Conservation (phyloP, 2,797 vertebrate species). For the Threskiornis aethiopicus region DNA sequence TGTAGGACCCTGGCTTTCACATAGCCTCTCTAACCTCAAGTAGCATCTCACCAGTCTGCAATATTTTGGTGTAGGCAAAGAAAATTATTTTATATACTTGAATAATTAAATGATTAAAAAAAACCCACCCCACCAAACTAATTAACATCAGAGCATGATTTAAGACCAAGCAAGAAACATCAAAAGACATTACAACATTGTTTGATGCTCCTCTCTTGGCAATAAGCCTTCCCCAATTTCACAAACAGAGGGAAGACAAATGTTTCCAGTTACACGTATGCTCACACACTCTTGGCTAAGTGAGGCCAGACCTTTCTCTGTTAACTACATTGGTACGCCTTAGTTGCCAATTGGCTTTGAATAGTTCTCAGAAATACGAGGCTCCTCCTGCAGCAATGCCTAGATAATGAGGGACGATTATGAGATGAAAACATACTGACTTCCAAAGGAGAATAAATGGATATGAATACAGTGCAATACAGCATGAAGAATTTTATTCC, state of each 20-base stretch:
- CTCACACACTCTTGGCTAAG: background rate
- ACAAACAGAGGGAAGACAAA: slow-evolving; percentile 48
- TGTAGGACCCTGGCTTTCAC: background rate
- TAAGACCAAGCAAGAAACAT: slow-evolving; percentile 56
- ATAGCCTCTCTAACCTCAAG: background rate
- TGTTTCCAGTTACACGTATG: slow-evolving; percentile 46
- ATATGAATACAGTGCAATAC: background rate
- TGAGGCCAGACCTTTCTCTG: background rate
- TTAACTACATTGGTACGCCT: background rate
- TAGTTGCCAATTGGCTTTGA: background rate
- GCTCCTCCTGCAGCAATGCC: background rate
- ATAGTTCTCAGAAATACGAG: background rate
- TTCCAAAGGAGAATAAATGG: background rate
- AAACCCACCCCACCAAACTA: background rate
- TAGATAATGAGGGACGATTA: background rate
- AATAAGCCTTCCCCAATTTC: slow-evolving; percentile 23
- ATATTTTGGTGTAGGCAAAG: slow-evolving; percentile 15
- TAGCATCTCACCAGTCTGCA: background rate
- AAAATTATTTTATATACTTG: background rate
- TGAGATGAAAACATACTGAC: background rate
- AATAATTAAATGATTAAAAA: slow-evolving; percentile 32
- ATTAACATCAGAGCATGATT: slow-evolving; percentile 57
- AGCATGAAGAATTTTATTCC: background rate
- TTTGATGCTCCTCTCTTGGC: slow-evolving; percentile 65
- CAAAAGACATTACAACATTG: slow-evolving; percentile 46